Percentiles rank a stretch among this genome's conserved stretches.
Evolutionary conservation across 2,888 invertebrate species (phyloP).

Genomic region (Polydesmus complanatus): DNA sequence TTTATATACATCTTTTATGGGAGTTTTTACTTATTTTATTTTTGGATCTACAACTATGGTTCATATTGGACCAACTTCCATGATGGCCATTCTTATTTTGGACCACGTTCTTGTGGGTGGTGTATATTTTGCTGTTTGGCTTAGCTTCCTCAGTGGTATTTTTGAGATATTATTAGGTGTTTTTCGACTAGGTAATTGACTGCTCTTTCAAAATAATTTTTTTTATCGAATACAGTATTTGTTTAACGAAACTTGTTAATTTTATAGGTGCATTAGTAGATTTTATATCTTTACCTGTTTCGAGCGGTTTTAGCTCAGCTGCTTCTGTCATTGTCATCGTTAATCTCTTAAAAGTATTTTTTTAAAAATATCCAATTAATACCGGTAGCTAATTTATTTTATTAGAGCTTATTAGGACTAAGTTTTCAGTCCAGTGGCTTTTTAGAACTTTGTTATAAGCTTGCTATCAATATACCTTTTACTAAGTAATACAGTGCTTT

Average conservation of each 20-base stretch:
- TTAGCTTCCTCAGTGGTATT: conserved; percentile 68
- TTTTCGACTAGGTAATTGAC: conserved; percentile 53
- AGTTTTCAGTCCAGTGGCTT: conserved; percentile 49
- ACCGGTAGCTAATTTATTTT: conserved; percentile 5
- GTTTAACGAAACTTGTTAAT: too few species aligned
- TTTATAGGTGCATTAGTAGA: conserved; percentile 67
- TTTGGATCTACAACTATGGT: conserved; percentile 86
- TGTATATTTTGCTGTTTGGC: conserved; percentile 49
- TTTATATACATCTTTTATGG: conserved; percentile 79
- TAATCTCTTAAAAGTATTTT: conserved; percentile 41
- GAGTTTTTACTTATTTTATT: conserved; percentile 76
- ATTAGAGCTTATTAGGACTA: conserved; percentile 23
- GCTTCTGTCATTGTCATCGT: conserved; percentile 71
- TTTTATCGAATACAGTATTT: too few species aligned
- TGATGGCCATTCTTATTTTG: conserved; percentile 68
- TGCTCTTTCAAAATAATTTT: not conserved
- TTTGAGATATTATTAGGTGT: conserved; percentile 69
- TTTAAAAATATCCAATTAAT: conserved; percentile 1
- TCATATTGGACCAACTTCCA: conserved; percentile 82
- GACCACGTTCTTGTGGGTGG: conserved; percentile 23
- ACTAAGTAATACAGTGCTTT: conserved; percentile 35
- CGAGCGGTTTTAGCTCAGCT: conserved; percentile 69
- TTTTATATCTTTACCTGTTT: conserved; percentile 74
- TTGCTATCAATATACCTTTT: conserved; percentile 50
- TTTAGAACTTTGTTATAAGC: conserved; percentile 50